Evolutionary conservation across 1,140 invertebrate species (phyloP), one percentile per base, ranked within the genome.

Genomic region (Pararge aegeria): DNA sequence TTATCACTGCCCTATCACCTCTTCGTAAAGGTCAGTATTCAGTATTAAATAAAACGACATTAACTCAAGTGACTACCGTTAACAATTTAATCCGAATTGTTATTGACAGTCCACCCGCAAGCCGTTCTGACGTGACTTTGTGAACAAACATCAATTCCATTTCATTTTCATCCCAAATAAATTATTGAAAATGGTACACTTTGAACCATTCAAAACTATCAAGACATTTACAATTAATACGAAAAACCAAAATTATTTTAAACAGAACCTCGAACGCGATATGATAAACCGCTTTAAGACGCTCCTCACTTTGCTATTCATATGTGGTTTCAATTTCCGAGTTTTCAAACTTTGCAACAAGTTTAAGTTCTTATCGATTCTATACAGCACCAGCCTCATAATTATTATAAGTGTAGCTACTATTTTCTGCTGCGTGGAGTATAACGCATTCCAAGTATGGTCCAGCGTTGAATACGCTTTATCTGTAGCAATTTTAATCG

Each of bases 261-360:
- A 63, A 38, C 13, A 18, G 18, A 64, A 61, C 52, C 34, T n/a
- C 12, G 46, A 49, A 7, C 57, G 52, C 15, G 68, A 59, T 51
- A 60, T 77, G 20, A 52, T 73, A 0, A 24, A 37, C 48, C 38
- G 73, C 2, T 86, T 77, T n/a, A 73, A 66, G 61, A 50, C 64
- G 0, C 20, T 83, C 10, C 46, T 87, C 5, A 61, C 80, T 1
- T 13, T 78, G 13, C 51, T 88, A 29, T 53, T 80, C 9, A 55
- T 86, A 2, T 78, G 75, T 38, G 85, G 85, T 1, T 84, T 79
- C 19, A 74, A 87, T 66, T 80, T 75, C 15, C 71, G 74, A 53
- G 66, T 75, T 5, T 78, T 72, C 29, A 78, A 71, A 24, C 48
- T 62, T 5, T 78, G 70, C 21, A 58, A 61, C 0, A 52, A 65